These are phyloP conservation scores for Lottia scabra DNA, from an alignment of 2,888 invertebrate species.

Conservation along the genomic window DNA sequence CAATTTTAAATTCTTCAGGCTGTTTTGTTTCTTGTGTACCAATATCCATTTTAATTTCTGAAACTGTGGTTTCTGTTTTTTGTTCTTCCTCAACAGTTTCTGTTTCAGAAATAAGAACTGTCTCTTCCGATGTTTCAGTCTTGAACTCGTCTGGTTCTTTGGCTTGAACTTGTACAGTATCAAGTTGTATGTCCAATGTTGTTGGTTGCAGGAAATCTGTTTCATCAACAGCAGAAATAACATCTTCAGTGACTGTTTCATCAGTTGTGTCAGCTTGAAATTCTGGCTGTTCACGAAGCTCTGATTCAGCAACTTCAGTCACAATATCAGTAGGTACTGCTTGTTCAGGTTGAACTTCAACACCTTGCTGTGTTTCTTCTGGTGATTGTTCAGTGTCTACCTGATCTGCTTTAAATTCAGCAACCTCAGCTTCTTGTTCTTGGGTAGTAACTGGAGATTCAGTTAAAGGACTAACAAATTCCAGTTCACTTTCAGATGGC, in stretches of 20 bases:
- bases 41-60: slow-evolving; percentile 30
- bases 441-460: neutral
- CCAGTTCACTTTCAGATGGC: slow-evolving; percentile 25
- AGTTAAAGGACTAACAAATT: slow-evolving; percentile 11
- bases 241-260: slow-evolving; percentile 9
- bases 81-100: slow-evolving; percentile 18
- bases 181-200: slow-evolving; percentile 28
- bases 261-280: slow-evolving; percentile 26
- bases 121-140: slow-evolving; percentile 20
- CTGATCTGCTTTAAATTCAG: slow-evolving; percentile 24
- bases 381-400: slow-evolving; percentile 22
- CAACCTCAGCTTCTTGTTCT: slow-evolving; percentile 25
- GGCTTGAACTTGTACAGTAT: slow-evolving; percentile 27
- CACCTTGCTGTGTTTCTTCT: slow-evolving; percentile 19
- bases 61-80: slow-evolving; percentile 20
- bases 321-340: slow-evolving; percentile 23
- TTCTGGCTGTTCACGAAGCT: slow-evolving; percentile 23
- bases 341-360: slow-evolving; percentile 13
- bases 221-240: slow-evolving; percentile 12
- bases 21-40: slow-evolving; percentile 25
- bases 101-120: slow-evolving; percentile 11
- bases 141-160: slow-evolving; percentile 31
- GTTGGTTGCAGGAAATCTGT: slow-evolving; percentile 23
- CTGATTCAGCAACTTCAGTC: slow-evolving; percentile 31
- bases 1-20: slow-evolving; percentile 35